Evolutionary conservation across 2,888 invertebrate genomes (phyloP).

Genomic region (Metellina segmentata): DNA sequence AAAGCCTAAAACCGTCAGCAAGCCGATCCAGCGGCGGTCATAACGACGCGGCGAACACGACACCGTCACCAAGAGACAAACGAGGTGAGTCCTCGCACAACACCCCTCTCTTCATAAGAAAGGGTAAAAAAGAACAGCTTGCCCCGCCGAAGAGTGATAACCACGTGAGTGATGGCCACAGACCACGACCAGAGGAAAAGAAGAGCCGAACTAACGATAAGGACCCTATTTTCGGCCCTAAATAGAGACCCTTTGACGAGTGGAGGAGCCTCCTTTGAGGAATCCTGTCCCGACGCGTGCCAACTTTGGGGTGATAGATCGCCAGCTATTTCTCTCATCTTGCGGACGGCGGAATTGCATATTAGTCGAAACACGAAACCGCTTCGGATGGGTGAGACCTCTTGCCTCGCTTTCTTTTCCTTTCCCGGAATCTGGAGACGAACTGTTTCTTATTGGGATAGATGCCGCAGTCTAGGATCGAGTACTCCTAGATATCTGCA

Average conservation of each 20-base stretch:
- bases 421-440: no score
- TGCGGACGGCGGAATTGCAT: conserved; percentile 40
- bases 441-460: no score
- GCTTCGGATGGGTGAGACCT: no score
- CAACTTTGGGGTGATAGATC: conserved; percentile 56
- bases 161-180: conserved; percentile 8
- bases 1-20: conserved; percentile 47
- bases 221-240: conserved; percentile 59
- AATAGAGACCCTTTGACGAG: conserved; percentile 13
- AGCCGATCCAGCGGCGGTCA: not conserved
- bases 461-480: no score
- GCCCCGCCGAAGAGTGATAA: conserved; percentile 37
- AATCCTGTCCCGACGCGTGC: conserved; percentile 58
- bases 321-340: conserved; percentile 62
- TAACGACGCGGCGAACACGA: no score
- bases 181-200: not conserved
- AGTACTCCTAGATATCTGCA: no score
- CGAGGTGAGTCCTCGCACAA: no score
- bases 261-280: conserved; percentile 3
- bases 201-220: conserved; percentile 25
- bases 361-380: conserved; percentile 50
- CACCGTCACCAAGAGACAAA: no score
- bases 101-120: not conserved
- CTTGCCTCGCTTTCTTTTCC: no score
- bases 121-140: conserved; percentile 30